A percentile compares a stretch with the other conserved stretches of the same genome.
Evolutionary conservation across 1,140 invertebrate species (phyloP).

Genomic region (Camponotus vicinus): DNA sequence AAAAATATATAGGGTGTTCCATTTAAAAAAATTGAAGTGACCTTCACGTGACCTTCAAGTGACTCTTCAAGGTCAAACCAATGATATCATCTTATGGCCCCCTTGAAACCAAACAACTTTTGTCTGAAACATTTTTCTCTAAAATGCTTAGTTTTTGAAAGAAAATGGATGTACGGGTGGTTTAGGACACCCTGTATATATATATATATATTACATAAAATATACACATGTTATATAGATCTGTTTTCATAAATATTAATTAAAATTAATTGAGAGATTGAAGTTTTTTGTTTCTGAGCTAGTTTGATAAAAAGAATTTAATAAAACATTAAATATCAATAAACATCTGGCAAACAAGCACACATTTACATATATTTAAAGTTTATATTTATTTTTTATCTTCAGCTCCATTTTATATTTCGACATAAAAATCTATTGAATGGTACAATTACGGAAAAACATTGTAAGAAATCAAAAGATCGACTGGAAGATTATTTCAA

Average conservation of each 20-base stretch:
- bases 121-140: too few species aligned
- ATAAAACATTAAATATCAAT: background rate
- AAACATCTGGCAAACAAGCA: background rate
- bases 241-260: background rate
- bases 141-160: too few species aligned
- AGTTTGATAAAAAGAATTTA: too few species aligned
- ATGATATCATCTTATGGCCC: too few species aligned
- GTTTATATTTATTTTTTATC: conserved; percentile 70
- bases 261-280: background rate
- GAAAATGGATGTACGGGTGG: too few species aligned
- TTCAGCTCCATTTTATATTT: conserved; percentile 98
- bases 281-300: background rate
- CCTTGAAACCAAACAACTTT: too few species aligned
- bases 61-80: too few species aligned
- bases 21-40: too few species aligned
- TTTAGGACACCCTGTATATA: too few species aligned
- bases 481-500: conserved; percentile 96
- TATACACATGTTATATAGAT: background rate
- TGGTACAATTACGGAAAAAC: conserved; percentile 95
- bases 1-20: too few species aligned
- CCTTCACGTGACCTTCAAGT: too few species aligned
- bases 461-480: conserved; percentile 95
- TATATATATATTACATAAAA: too few species aligned
- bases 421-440: conserved; percentile 98
- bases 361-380: background rate